Conservation (phyloP, 1,140 invertebrate genomes). For the Drepana arcuata region DNA sequence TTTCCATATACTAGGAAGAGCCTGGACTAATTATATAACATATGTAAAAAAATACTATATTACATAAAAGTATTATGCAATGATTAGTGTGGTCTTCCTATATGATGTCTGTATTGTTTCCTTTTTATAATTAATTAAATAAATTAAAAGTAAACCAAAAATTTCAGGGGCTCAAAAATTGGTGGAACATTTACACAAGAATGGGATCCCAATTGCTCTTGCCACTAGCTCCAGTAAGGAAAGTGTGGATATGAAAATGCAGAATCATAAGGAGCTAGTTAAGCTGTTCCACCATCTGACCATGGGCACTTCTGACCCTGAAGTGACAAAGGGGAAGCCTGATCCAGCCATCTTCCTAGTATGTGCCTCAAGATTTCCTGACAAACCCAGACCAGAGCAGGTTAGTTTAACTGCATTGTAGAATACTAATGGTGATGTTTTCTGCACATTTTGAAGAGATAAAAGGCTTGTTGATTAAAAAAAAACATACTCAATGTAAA, state of each 20-base stretch:
- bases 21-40: no score
- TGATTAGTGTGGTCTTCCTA: no score
- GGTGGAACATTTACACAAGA: conserved; percentile 77
- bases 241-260: conserved; percentile 77
- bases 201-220: conserved; percentile 79
- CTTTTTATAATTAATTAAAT: no score
- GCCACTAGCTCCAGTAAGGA: conserved; percentile 80
- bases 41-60: no score
- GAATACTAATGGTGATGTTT: no score
- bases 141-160: no score
- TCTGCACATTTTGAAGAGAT: not conserved
- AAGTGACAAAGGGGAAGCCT: conserved; percentile 84
- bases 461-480: no score
- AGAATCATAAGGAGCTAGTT: conserved; percentile 76
- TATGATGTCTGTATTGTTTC: no score
- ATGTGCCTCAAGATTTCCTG: conserved; percentile 78
- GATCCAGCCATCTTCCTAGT: conserved; percentile 84
- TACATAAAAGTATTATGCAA: no score
- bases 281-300: conserved; percentile 79
- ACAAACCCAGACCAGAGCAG: conserved; percentile 72
- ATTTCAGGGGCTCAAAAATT: conserved; percentile 77
- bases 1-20: no score
- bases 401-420: no score
- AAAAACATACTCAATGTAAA: no score
- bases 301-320: conserved; percentile 79